These are phyloP conservation scores for Potamarius usumacintae DNA, from an alignment of 2,113 vertebrate species.

Conservation along the genomic window DNA sequence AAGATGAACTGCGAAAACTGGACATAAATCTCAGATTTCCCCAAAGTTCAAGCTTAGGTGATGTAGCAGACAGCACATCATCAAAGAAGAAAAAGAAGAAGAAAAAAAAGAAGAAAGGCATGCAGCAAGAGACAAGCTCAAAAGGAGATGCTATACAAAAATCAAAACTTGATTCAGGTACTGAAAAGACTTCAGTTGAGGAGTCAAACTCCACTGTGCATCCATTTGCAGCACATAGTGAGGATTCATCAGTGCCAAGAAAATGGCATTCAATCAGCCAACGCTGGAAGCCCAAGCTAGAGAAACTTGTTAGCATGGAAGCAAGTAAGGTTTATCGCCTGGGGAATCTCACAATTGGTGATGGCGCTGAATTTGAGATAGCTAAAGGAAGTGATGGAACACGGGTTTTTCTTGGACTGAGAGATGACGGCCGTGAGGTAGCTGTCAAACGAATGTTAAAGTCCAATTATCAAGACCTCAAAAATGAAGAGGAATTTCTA, in stretches of 20 bases:
- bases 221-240: background rate
- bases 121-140: background rate
- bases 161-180: background rate
- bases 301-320: conserved; percentile 28
- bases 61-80: background rate
- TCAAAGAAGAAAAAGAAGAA: conserved; percentile 49
- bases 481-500: conserved; percentile 59
- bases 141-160: background rate
- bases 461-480: conserved; percentile 57
- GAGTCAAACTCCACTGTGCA: conserved; percentile 39
- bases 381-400: conserved; percentile 51
- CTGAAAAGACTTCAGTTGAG: background rate
- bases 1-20: conserved; percentile 52
- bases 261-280: conserved; percentile 28
- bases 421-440: conserved; percentile 39
- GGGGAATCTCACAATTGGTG: conserved; percentile 13
- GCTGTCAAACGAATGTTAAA: conserved; percentile 39
- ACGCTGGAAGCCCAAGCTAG: conserved; percentile 35
- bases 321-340: background rate
- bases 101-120: conserved; percentile 49
- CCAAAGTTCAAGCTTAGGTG: background rate
- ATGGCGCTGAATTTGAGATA: conserved; percentile 31
- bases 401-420: conserved; percentile 30
- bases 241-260: background rate
- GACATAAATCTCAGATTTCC: conserved; percentile 26